Evolutionary conservation across 2,888 invertebrate species (phyloP), one percentile per base, ranked within the genome.

Genomic region (Pterobdella sp.): DNA sequence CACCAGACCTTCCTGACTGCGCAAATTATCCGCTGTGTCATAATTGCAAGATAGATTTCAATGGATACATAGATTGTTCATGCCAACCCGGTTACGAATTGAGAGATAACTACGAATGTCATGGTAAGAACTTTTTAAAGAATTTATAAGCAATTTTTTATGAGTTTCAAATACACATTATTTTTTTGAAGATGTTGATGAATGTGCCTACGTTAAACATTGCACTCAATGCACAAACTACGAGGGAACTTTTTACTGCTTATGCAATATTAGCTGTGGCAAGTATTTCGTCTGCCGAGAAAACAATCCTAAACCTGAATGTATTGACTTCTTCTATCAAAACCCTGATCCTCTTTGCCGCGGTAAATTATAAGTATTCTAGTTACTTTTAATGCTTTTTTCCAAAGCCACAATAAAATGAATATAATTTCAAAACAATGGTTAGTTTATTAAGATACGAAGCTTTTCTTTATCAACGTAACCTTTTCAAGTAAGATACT

Each of bases 141-240:
- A 7, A 18, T 42, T 7, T 42, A 42, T 42, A 42, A 18, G 42
- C 18, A 18, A 18, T 42, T 42, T 42, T 42, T 18, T 42, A 14
- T 42, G 42, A n/a, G n/a, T n/a, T n/a, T n/a, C n/a, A n/a, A n/a
- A n/a, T 42, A 14, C 42, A 14, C 42, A 42, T 96, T 96, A 29
- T 97, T 97, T 85, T 98, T 97, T 85, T 97, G 97, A 77, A 56
- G 60, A 56, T 22, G 26, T 56, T 56, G 60, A 56, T n/a, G 60
- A 56, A n/a, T 56, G 60, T 22, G 10, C 18, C 10, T 3, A 26
- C 4, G 10, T 56, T 26, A 22, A 56, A 22, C 18, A 56, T 14
- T 56, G 60, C 26, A 56, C 3, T 3, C n/a, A 7, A 4, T 56
- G 60, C 60, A 56, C n/a, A 22, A 56, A 56, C 60, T 56, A 56